These are phyloP conservation scores for Ennomos quercinarius DNA, from an alignment of 2,888 invertebrate genomes.

Conservation along the genomic window DNA sequence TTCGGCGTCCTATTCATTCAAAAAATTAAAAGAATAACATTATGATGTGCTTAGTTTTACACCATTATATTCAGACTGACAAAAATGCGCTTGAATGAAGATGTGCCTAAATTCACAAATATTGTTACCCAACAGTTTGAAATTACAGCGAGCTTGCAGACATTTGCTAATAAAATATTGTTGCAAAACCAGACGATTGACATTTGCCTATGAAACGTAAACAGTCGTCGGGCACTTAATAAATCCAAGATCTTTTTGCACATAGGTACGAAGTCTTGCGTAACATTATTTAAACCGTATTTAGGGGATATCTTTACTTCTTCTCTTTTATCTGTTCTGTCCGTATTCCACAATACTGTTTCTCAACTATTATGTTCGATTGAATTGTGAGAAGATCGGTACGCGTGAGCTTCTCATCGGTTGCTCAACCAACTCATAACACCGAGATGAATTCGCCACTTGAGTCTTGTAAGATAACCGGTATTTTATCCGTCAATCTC, in stretches of 20 bases:
- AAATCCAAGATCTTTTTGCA: constrained; percentile 51
- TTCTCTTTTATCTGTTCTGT: constrained; percentile 32
- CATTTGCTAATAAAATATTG: constrained; percentile 68
- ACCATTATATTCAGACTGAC: neutral
- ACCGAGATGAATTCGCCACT: constrained; percentile 36
- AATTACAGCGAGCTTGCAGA: constrained; percentile 61
- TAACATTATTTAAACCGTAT: constrained; percentile 40
- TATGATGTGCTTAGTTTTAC: no score
- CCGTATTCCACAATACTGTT: constrained; percentile 43
- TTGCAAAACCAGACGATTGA: constrained; percentile 76
- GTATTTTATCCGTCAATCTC: constrained; percentile 37
- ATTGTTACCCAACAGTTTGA: constrained; percentile 60
- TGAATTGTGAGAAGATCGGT: constrained; percentile 59
- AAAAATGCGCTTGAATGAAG: constrained; percentile 45
- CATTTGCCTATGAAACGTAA: constrained; percentile 69
- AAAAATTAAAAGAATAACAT: no score
- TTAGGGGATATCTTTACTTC: constrained; percentile 31
- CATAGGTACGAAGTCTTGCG: constrained; percentile 39
- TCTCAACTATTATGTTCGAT: constrained; percentile 48
- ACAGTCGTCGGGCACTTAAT: constrained; percentile 50
- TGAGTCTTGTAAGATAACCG: constrained; percentile 34
- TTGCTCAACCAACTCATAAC: constrained; percentile 50
- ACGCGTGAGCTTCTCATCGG: constrained; percentile 51
- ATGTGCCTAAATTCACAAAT: constrained; percentile 57
- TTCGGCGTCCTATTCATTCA: no score